Percentiles rank a stretch among this genome's conserved stretches.
Conservation (phyloP, 1,140 invertebrate genomes). For the Cardiocondyla obscurior region DNA sequence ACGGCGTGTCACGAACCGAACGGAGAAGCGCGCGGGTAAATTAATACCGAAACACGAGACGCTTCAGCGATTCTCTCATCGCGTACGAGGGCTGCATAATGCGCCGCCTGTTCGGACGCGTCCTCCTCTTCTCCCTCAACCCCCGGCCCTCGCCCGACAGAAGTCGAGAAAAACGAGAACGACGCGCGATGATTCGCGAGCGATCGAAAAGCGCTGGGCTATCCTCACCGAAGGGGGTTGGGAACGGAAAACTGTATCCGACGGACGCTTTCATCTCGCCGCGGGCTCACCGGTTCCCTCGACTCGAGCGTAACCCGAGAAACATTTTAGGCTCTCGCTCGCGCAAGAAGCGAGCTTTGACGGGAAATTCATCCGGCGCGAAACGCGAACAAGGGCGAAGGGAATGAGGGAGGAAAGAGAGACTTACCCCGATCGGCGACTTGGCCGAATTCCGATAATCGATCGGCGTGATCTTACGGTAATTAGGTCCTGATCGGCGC, state of each 20-base stretch:
- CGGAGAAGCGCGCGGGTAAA: constrained; percentile 40
- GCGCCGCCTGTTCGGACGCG: constrained; percentile 16
- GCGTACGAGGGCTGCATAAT: constrained; percentile 31
- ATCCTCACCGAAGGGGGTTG: neutral
- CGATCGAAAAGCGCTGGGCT: neutral
- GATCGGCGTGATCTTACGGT: constrained; percentile 69
- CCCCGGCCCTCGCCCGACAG: too few species aligned
- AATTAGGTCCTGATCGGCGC: constrained; percentile 71
- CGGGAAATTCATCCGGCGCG: neutral
- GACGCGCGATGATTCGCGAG: neutral
- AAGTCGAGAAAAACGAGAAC: neutral
- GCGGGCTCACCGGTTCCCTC: neutral
- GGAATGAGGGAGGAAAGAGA: neutral
- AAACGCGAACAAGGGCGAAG: neutral
- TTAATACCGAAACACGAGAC: constrained; percentile 55
- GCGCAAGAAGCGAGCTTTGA: neutral
- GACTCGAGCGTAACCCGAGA: too few species aligned
- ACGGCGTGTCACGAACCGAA: constrained; percentile 25
- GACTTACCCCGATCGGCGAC: constrained; percentile 13
- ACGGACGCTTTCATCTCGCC: neutral
- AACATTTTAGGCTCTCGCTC: neutral
- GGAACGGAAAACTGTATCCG: neutral
- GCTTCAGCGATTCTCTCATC: constrained; percentile 47
- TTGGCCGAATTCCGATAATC: constrained; percentile 60
- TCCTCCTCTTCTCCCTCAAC: neutral